Evolutionary conservation across 2,888 invertebrate species (phyloP), one percentile per base, ranked within the genome.

Genomic region (Brassicogethes aeneus): DNA sequence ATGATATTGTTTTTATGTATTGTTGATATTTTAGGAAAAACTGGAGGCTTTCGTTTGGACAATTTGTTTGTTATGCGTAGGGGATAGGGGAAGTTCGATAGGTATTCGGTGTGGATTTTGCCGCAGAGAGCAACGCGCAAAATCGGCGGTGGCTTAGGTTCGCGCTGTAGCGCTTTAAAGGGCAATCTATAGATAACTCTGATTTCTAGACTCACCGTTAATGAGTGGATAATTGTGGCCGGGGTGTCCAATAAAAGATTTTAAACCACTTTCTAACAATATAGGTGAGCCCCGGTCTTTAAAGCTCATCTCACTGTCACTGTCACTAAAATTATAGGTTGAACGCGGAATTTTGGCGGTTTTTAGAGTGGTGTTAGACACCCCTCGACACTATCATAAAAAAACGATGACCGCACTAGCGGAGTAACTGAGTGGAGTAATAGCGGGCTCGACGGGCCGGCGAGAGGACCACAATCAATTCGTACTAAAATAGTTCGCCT

Each of bases 251-350:
- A 87, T 82, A 73, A 86, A 82, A 64, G 85, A 85, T 79, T 87
- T 86, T 69, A 82, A 77, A 74, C 86, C 86, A 75, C 83, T 84
- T 78, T 87, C 86, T 75, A 85, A 80, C 71, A 87, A 80, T 77
- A 84, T 85, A 71, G 86, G 86, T 75, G 85, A 87, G 59, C 62
- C 64, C 75, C 85, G 83, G 78, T 86, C 86, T 79, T 86, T 85
- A 79, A 85, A 86, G 76, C 86, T 86, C 87, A 87, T 87, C 77
- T 79, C 81, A 80, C 76, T 75, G 54, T 67, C 67, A 67, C 67
- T 67, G 53, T 68, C 67, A 67, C 66, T 67, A 47, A 67, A 67
- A 62, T 64, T 65, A 55, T 64, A 65, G 47, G 55, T 56, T 59
- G 65, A 63, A 58, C 67, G 66, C 62, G 67, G 66, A 67, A 68